Evolutionary conservation across 2,797 vertebrate genomes (phyloP), one percentile per base, ranked within the genome.

Genomic region (Melanogrammus aeglefinus): DNA sequence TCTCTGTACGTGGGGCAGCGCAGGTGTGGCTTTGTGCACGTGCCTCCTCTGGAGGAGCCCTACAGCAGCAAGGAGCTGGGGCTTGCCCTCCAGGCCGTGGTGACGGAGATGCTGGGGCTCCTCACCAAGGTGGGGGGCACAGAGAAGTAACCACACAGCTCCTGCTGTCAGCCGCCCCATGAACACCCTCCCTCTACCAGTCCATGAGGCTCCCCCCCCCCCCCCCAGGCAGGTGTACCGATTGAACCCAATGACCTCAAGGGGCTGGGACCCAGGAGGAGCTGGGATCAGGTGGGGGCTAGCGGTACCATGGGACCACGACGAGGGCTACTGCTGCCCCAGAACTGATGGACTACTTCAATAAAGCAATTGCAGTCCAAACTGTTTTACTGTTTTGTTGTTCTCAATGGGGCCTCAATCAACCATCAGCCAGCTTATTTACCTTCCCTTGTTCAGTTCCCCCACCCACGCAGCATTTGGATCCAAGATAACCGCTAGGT

Each of bases 11-110:
- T 96, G 92, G 96, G 97, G 41, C 88, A 90, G 0, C 96, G 97
- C 2, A 93, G 87, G 44, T 94, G 95, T 0, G 96, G 96, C 0
- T 99, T 99, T 0, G 89, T 99, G 13, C 98, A 99, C 0, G 98
- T 99, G 51, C 98, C 98, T 29, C 97, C 97, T 0, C 88, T 99
- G 79, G 96, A 94, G 0, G 96, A 96, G 73, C 97, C 97, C 0
- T 99, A 97, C 82, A 95, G 92, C 0, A 95, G 95, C 0, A 91
- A 92, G 82, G 95, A 97, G 78, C 94, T 99, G 86, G 97, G 96
- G 1, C 73, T 91, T 74, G 96, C 96, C 0, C 95, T 99, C 4
- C 95, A 92, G 88, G 95, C 92, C 21, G 88, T 97, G 69, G 86
- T 99, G 0, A 91, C 89, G 77, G 96, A 96, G 78, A 99, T 99